Conservation (phyloP, 2,888 invertebrate species). For the Plutella xylostella region DNA sequence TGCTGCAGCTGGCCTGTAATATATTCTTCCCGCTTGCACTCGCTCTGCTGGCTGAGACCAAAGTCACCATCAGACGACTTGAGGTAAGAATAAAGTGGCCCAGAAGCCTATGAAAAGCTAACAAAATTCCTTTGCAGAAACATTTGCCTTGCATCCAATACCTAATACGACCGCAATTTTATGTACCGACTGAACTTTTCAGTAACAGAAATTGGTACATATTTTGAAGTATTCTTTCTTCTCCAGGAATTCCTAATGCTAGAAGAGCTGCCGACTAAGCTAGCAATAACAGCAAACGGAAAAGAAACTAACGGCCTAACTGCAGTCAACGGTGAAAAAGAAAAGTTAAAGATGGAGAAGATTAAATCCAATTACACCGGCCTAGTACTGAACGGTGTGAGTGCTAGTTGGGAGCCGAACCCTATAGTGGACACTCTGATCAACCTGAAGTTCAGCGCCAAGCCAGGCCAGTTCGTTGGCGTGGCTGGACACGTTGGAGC, state of each 20-base stretch:
- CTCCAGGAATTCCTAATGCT: slow-evolving; percentile 50
- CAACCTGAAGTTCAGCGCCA: slow-evolving; percentile 56
- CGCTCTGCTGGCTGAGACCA: slow-evolving; percentile 71
- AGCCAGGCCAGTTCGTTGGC: slow-evolving; percentile 72
- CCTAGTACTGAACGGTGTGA: slow-evolving; percentile 47
- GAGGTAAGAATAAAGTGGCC: no score
- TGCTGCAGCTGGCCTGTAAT: slow-evolving; percentile 75
- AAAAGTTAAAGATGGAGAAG: slow-evolving; percentile 28
- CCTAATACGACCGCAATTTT: no score
- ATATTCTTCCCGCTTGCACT: slow-evolving; percentile 74
- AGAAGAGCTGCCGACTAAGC: slow-evolving; percentile 42
- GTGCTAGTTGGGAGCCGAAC: slow-evolving; percentile 50
- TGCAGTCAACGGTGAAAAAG: slow-evolving; percentile 19
- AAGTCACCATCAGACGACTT: slow-evolving; percentile 72
- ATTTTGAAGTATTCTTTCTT: background rate
- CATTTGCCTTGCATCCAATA: no score
- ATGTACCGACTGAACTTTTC: no score
- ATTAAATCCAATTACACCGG: slow-evolving; percentile 33
- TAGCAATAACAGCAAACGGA: slow-evolving; percentile 27
- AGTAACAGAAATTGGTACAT: no score
- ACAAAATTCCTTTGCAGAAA: no score
- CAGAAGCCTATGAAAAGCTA: no score
- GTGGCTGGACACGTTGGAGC: slow-evolving; percentile 82
- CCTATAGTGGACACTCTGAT: slow-evolving; percentile 67
- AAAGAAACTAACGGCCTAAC: no score